Base-by-base conservation (phyloP, 2,797 vertebrate species). In the Enteromius afrohamiltoni region DNA sequence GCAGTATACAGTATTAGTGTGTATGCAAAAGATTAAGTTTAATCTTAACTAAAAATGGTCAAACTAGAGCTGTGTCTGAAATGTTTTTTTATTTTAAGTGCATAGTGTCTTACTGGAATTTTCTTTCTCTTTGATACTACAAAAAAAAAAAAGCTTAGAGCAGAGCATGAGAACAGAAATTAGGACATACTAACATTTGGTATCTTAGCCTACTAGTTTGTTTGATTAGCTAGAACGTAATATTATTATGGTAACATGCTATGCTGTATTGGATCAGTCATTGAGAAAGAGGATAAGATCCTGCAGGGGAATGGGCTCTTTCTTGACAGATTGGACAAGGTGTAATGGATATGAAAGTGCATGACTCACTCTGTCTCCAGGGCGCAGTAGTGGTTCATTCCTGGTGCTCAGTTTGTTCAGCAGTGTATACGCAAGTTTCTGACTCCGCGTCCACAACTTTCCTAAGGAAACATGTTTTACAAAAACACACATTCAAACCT, bases 381-480 rank as follows among this genome's bases (percentile, higher is more conserved):
- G 96, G 80, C 95, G 93, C 47, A 99, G 95, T 60, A 98, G 90
- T 23, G 97, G 96, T 86, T 98, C 97, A 75, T 95, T 98, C 90
- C 96, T 96, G 90, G 90, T 94, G 90, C 96, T 97, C 88, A 98
- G 94, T 89, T 96, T 99, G 92, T 98, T 97, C 21, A 99, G 95
- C 26, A 99, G 95, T 1, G 97, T 98, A 90, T 97, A 99, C 0
- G 97, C 97, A 88, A 99, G 92, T 90, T 99, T 99, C 93, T 97
- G 94, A 93, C 98, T 97, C 86, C 97, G 96, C 69, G 96, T 99
- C 98, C 98, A 99, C 51, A 99, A 93, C 92, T 99, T 99, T 84
- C 98, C 98, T 99, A 53, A 2, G 16, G n/a, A 83, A 53, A 83
- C 26, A 88, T n/a, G 83, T 80, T 83, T 80, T 34, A 87, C 3